Base-by-base conservation (phyloP, 2,888 invertebrate genomes). In the Heteromurus nitidus region DNA sequence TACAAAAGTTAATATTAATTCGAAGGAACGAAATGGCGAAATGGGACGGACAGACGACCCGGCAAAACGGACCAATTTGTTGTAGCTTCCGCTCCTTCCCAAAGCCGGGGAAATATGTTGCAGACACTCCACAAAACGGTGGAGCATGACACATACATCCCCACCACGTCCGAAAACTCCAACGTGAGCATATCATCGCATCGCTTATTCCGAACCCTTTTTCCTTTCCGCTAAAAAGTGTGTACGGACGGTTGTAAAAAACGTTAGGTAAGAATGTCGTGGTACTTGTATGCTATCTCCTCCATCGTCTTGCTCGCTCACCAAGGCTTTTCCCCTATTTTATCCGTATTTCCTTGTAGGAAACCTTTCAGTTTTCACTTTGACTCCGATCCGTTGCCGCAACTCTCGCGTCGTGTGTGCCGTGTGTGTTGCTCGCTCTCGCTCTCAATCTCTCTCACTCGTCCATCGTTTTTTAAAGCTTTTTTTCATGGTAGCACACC, bases 321-420 rank as follows among this genome's bases (percentile, higher is more conserved):
- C n/a, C n/a, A n/a, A n/a, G n/a, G n/a, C n/a, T n/a, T n/a, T n/a
- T n/a, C n/a, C n/a, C n/a, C 68, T 76, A 76, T 76, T 76, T 76
- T 76, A 68, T 60, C 36, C 60, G 76, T 76, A 76, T 68, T 76
- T 68, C 76, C 53, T 50, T 44, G 24, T 36, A 18, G 67, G 65
- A 76, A 68, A 65, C 76, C 55, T 76, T 76, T 76, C 76, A 76
- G 76, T 76, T 76, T 76, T 76, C 76, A 47, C 68, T 76, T 47
- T 76, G 76, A 76, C 76, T 76, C 76, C 47, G 68, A 60, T 58
- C 47, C 18, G 76, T 68, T 68, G 75, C 58, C 62, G 73, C 73
- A 62, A n/a, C 53, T 2, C 26, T 22, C 36, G 26, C 7, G 30
- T 50, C 18, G 18, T n/a, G n/a, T n/a, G n/a, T n/a, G n/a, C 44